Evolutionary conservation across 2,888 invertebrate genomes (phyloP), one percentile per base, ranked within the genome.

Genomic region (Onchidella celtica): DNA sequence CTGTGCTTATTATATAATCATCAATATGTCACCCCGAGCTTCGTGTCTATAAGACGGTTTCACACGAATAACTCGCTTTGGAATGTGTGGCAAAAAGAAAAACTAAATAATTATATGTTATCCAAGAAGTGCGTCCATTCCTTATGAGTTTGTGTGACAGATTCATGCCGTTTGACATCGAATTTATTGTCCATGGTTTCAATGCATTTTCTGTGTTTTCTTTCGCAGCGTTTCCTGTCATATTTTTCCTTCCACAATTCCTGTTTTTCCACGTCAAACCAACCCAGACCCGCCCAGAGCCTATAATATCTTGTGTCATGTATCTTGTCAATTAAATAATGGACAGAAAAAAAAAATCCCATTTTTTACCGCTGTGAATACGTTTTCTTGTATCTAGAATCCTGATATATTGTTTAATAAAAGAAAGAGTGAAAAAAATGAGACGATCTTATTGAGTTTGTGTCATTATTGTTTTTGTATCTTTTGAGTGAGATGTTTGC

Each of bases 361-460:
- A 4, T 36, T 66, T 27, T 3, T 66, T 36, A 66, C 66, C 66
- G 24, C n/a, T 1, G 36, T 27, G 6, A 36, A 11, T n/a, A 14
- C 29, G 66, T 21, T 66, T 14, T 0, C 29, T 32, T n/a, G 34
- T 24, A n/a, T 66, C 27, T 66, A 66, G 66, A 66, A 66, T 34
- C 66, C 66, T 66, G 38, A 36, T 66, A 66, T 36, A 36, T 66
- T 66, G 36, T 66, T 66, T 66, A 66, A 11, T 32, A 36, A 66
- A 66, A 1, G 34, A 66, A n/a, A 36, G 38, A n/a, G 1, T 1
- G 38, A 66, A 1, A n/a, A n/a, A 34, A 36, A 36, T 32, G n/a
- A 9, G 0, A 2, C 36, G 34, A 34, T n/a, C 32, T 74, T 34
- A 17, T 0, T 47, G 1, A 29, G 14, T 59, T 32, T 73, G n/a